Evolutionary conservation across 2,797 vertebrate genomes (phyloP).

Genomic region (Acipenser ruthenus): DNA sequence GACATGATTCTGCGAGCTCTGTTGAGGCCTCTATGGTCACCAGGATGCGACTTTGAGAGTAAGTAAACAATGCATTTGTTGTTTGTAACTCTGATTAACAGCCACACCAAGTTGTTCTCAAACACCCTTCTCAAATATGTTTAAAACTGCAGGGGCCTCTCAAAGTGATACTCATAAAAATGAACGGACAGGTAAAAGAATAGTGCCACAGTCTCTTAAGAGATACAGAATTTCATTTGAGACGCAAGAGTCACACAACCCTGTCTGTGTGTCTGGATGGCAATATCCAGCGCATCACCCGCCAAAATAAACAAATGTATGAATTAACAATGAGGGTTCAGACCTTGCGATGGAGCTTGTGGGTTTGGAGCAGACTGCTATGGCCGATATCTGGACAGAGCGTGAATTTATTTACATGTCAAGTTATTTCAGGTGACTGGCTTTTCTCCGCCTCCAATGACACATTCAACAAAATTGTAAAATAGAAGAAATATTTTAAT

Average conservation of each 20-base stretch:
- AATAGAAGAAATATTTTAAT: background rate
- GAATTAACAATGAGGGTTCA: constrained; percentile 34
- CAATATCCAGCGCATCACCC: constrained; percentile 23
- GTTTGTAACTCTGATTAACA: no score
- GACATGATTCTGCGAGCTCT: no score
- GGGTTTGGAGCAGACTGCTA: constrained; percentile 29
- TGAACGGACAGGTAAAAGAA: background rate
- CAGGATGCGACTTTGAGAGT: no score
- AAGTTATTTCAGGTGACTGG: constrained; percentile 13
- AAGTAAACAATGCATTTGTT: no score
- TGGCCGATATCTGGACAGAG: constrained; percentile 18
- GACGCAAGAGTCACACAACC: background rate
- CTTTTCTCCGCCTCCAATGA: background rate
- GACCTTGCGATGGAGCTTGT: constrained; percentile 31
- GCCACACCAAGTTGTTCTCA: no score
- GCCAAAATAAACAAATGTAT: constrained; percentile 44
- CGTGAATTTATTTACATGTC: constrained; percentile 19
- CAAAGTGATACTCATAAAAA: background rate
- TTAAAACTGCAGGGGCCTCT: no score
- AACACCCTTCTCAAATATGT: no score
- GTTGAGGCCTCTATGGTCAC: no score
- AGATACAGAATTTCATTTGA: background rate
- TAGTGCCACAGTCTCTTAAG: background rate
- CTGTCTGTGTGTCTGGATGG: constrained; percentile 27
- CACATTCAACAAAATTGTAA: background rate